Evolutionary conservation across 1,140 invertebrate species (phyloP).

Genomic region (Atta texana): DNA sequence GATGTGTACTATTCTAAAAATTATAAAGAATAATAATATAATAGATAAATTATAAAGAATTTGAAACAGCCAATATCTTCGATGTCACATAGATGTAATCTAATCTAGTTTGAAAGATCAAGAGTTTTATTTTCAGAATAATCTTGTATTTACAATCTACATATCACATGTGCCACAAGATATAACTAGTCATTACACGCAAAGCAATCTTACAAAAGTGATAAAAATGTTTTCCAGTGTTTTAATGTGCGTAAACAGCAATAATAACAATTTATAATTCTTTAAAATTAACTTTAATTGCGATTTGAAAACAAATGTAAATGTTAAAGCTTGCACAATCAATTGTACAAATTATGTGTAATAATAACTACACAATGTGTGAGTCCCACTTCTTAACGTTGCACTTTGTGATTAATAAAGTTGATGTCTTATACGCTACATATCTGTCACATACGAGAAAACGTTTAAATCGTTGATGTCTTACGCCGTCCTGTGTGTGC

Average conservation of each 20-base stretch:
- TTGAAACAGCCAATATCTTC: slow-evolving; percentile 21
- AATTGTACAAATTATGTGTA: slow-evolving; percentile 45
- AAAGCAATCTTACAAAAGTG: slow-evolving; percentile 46
- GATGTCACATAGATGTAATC: slow-evolving; percentile 27
- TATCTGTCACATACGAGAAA: slow-evolving; percentile 19
- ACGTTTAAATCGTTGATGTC: slow-evolving; percentile 31
- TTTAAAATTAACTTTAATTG: slow-evolving; percentile 42
- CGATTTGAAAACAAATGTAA: slow-evolving; percentile 25
- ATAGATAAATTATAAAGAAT: slow-evolving; percentile 6
- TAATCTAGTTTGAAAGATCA: slow-evolving; percentile 37
- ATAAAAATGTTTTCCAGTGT: slow-evolving; percentile 44
- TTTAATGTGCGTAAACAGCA: slow-evolving; percentile 9
- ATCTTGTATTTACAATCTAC: slow-evolving; percentile 46
- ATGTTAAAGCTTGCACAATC: slow-evolving; percentile 47
- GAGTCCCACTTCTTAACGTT: slow-evolving; percentile 51
- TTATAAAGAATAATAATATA: background rate
- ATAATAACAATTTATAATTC: slow-evolving; percentile 28
- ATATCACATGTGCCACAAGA: slow-evolving; percentile 46
- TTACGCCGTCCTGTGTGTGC: slow-evolving; percentile 24
- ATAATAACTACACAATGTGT: slow-evolving; percentile 37
- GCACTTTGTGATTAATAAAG: slow-evolving; percentile 59
- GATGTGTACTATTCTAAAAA: slow-evolving; percentile 41
- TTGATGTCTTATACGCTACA: slow-evolving; percentile 24
- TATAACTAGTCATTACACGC: slow-evolving; percentile 37
- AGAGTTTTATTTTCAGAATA: slow-evolving; percentile 44